Evolutionary conservation across 2,113 vertebrate species (phyloP).

Genomic region (Catharus fuscescens): DNA sequence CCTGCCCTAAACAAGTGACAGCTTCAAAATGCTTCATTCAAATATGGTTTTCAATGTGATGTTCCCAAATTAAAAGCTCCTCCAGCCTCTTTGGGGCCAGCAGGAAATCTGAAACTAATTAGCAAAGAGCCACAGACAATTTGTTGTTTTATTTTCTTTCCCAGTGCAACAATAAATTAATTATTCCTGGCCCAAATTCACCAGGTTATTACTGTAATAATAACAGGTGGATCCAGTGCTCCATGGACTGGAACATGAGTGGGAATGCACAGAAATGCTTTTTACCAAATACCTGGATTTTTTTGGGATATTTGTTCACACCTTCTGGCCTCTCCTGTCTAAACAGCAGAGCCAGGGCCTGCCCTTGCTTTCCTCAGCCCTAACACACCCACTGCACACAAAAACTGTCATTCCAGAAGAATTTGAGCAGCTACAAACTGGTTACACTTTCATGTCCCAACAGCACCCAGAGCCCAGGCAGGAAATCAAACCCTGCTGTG

Average conservation of each 20-base stretch:
- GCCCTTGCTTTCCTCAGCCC: neutral
- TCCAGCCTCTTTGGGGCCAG: neutral
- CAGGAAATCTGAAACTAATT: neutral
- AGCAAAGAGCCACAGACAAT: neutral
- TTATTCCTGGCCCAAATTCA: neutral
- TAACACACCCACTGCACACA: neutral
- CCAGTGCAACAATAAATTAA: neutral
- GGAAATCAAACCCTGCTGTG: neutral
- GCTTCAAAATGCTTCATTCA: neutral
- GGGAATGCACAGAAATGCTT: neutral
- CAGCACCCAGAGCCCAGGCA: neutral
- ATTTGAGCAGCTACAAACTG: neutral
- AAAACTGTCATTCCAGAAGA: neutral
- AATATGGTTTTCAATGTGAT: accelerated
- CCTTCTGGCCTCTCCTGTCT: neutral
- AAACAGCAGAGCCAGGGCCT: accelerated
- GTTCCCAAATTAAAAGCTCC: neutral
- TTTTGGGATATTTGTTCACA: neutral
- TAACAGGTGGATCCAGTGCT: neutral
- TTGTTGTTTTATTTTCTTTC: accelerated
- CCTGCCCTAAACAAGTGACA: neutral
- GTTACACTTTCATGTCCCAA: accelerated
- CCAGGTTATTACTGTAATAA: neutral
- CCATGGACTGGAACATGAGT: accelerated
- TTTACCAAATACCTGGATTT: neutral